Evolutionary conservation across 2,797 vertebrate species (phyloP).

Genomic region (Lepilemur septentrionalis): DNA sequence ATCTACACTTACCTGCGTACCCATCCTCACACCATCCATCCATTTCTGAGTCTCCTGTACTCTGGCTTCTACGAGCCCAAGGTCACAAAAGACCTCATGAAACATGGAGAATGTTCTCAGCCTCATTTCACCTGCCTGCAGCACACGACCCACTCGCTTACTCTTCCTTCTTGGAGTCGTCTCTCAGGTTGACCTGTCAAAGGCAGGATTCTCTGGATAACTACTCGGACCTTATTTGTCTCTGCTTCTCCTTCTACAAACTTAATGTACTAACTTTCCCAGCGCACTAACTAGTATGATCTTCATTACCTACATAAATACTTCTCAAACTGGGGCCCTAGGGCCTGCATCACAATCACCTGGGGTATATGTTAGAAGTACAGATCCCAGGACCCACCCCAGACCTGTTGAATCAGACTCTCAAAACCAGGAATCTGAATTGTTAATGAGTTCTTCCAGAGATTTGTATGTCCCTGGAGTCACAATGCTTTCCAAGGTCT

Average conservation of each 20-base stretch:
- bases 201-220: neutral
- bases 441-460: neutral
- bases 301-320: neutral
- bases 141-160: neutral
- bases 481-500: neutral
- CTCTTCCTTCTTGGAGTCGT: neutral
- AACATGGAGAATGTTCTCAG: neutral
- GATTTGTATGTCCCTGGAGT: neutral
- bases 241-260: neutral
- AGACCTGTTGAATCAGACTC: neutral
- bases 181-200: neutral
- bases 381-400: neutral
- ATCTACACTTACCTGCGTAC: neutral
- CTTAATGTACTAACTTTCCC: neutral
- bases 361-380: neutral
- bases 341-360: neutral
- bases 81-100: neutral
- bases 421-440: neutral
- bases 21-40: neutral
- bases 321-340: neutral
- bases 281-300: neutral
- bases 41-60: neutral
- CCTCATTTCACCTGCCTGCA: neutral
- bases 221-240: neutral
- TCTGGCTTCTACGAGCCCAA: neutral